Base-by-base conservation (phyloP, 2,797 vertebrate genomes). In the Gorsachius magnificus region DNA sequence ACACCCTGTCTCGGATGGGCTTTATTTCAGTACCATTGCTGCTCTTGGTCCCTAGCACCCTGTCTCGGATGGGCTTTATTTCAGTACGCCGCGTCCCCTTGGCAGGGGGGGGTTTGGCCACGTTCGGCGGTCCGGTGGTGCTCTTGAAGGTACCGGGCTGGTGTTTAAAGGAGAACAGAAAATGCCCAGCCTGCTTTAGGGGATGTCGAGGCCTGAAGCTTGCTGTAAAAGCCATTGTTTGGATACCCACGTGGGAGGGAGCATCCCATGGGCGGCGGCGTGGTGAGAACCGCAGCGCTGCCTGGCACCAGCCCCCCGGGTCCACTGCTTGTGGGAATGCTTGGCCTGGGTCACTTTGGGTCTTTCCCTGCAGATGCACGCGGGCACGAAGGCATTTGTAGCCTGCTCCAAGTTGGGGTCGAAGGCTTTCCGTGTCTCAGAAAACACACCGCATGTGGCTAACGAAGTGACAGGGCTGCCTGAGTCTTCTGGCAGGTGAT, bases 41-140 rank as follows among this genome's bases (percentile, higher is more conserved):
- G 36, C 36, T 10, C 36, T 35, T 4, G 2, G 16, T 21, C 76
- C 57, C 77, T 11, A 3, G 17, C 16, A 1, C 33, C 50, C 22
- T 3, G 5, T 1, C 0, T 2, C 3, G 53, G 29, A 1, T 6
- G 13, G 74, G 38, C 13, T 41, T 41, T 13, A 41, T 41, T 41
- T 41, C 38, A 41, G 38, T 41, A 41, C 38, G 38, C 38, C 38
- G 38, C 13, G 1, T 53, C 35, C 35, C 81, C 38, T 38, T 8
- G 25, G 19, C 10, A 11, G 38, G 45, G 61, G 16, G 61, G 51
- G 3, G 12, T 18, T 18, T n/a, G 11, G 61, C 36, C 9, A 2
- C 8, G 2, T 24, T 53, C 4, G 13, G 57, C 66, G 14, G 38
- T 0, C 3, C 20, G 25, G 31, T 6, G 17, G 5, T 17, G 56